Evolutionary conservation across 2,797 vertebrate genomes (phyloP).

Genomic region (Sternarchorhynchus goeldii): DNA sequence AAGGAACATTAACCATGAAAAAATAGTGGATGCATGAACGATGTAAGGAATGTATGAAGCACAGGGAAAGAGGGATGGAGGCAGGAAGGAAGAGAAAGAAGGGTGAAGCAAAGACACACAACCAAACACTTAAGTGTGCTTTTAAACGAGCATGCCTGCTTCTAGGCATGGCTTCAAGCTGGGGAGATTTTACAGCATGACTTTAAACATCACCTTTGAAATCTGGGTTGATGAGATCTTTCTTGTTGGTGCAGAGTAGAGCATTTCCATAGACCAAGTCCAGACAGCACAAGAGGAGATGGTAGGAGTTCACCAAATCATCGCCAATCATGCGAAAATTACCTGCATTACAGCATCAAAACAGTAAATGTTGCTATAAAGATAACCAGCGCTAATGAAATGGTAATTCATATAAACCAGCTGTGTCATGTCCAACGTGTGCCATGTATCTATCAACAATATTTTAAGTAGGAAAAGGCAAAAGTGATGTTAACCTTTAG

Average conservation of each 20-base stretch:
- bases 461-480: neutral
- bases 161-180: too few relatives aligned
- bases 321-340: conserved; percentile 98
- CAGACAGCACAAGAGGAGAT: conserved; percentile 97
- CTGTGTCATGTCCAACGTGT: neutral
- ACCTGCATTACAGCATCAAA: conserved; percentile 65
- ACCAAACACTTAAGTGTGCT: too few relatives aligned
- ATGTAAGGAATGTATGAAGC: too few relatives aligned
- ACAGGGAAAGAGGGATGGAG: too few relatives aligned
- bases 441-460: neutral
- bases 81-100: too few relatives aligned
- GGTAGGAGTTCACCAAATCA: conserved; percentile 98
- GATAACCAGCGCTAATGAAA: too few relatives aligned
- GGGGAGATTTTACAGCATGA: neutral
- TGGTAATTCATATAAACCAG: too few relatives aligned
- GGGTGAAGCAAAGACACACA: too few relatives aligned
- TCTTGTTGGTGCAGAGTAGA: conserved; percentile 86
- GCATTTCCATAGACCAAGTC: conserved; percentile 93
- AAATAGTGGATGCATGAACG: too few relatives aligned
- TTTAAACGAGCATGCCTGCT: too few relatives aligned
- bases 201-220: conserved; percentile 83
- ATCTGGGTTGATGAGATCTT: conserved; percentile 86
- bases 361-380: neutral
- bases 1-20: too few relatives aligned
- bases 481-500: conserved; percentile 84